Evolutionary conservation across 2,113 vertebrate species (phyloP), one percentile per base, ranked within the genome.

Genomic region (Capreolus pygargus): DNA sequence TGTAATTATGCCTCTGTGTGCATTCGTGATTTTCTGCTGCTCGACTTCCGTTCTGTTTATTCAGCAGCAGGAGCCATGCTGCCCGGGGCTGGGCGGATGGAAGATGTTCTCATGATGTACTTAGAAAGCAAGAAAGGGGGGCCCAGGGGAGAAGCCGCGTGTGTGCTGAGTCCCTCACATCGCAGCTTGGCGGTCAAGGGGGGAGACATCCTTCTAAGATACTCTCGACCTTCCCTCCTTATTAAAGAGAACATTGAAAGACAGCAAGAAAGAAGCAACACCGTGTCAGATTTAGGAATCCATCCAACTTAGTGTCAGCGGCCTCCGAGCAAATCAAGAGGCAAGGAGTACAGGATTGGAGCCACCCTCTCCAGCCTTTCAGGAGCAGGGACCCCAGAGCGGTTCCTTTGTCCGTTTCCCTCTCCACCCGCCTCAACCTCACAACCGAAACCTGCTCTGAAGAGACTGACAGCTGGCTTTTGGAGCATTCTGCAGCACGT

Each of bases 1-100:
- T 93, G 88, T 95, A 95, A 97, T 97, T 57, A 93, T 9, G 92
- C 85, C 47, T 67, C 58, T 45, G 84, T 84, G 95, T 55, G 58
- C 60, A 28, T 84, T 54, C 23, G 67, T 50, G 86, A 45, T 74
- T 54, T 78, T 33, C 85, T 60, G 52, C 43, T 16, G 79, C 97
- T 89, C 12, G 23, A 28, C 93, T 86, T 95, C 17, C n/a, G 21
- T 89, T 85, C 88, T 86, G 96, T 81, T 82, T 83, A 76, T 33
- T 91, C 97, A 97, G 98, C 95, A 95, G 95, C 25, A 8, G 21
- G 76, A 54, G 83, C 61, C 10, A 1, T 4, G 86, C 76, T 88
- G 36, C 81, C 11, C 2, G 30, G 81, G 33, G 82, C 43, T 84
- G 74, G 6, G 64, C 43, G 8, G 87, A n/a, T 5, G 88, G 50